phyloP scores from a whole-genome alignment of 2,888 invertebrate species.

The Cataglyphis albicans region DNA sequence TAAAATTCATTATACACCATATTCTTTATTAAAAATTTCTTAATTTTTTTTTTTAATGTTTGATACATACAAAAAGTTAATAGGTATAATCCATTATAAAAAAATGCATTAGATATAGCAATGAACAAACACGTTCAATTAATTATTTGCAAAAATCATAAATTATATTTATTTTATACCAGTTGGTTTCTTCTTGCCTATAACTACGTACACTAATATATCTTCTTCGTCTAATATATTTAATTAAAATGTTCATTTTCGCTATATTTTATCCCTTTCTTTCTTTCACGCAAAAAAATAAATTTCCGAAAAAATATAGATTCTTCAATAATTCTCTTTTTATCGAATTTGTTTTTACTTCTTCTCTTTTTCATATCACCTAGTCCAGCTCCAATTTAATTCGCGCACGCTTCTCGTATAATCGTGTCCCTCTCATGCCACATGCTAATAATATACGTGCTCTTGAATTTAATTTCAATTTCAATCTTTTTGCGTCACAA shows the following conservation, averaged over 20 bases:
- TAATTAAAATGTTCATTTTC: conserved; percentile 12
- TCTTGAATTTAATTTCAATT: conserved; percentile 81
- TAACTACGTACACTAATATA: conserved; percentile 5
- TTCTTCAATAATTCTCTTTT: conserved; percentile 63
- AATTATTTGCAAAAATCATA: not conserved
- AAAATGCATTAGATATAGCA: conserved; percentile 12
- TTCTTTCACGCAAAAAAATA: conserved; percentile 60
- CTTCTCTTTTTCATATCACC: conserved; percentile 31
- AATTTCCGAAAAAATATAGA: conserved; percentile 79
- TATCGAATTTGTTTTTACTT: conserved; percentile 60
- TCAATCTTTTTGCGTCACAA: conserved; percentile 80
- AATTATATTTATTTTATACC: not conserved
- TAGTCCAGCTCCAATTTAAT: conserved; percentile 25
- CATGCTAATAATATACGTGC: conserved; percentile 61
- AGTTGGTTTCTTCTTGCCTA: conserved; percentile 36
- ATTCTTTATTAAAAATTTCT: conserved; percentile 10
- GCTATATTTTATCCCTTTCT: conserved; percentile 33
- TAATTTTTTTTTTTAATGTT: not conserved
- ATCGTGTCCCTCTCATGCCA: conserved; percentile 57
- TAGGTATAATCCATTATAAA: not conserved
- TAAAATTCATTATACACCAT: not conserved
- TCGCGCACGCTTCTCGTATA: conserved; percentile 42
- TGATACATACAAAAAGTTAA: not conserved
- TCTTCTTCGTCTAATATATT: conserved; percentile 12
- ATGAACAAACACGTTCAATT: not conserved